phyloP scores from a whole-genome alignment of 2,113 vertebrate species.

The Silurus glanis region DNA sequence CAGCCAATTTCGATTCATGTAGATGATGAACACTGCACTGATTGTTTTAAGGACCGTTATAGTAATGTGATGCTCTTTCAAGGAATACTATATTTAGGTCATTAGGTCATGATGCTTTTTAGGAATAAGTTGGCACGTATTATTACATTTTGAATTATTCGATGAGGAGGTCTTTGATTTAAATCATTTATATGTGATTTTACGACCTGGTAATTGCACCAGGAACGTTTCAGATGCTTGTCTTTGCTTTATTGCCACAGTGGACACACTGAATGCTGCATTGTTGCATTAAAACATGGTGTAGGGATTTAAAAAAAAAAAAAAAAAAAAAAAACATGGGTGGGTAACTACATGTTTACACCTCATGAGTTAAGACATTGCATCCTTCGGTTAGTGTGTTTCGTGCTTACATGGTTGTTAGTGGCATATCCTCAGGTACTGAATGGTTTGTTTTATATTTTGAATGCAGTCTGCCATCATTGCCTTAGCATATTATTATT shows the following conservation, averaged over 20 bases:
- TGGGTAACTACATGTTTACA: background rate
- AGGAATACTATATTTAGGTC: constrained; percentile 1
- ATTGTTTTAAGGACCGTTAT: background rate
- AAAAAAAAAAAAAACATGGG: background rate
- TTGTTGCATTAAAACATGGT: background rate
- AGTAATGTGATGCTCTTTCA: background rate
- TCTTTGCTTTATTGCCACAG: background rate
- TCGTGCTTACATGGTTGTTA: background rate
- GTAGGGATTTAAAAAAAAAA: background rate
- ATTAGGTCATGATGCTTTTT: background rate
- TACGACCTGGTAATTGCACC: background rate
- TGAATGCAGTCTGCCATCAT: constrained; percentile 26
- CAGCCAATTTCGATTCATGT: background rate
- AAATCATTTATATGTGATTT: background rate
- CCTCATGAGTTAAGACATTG: background rate
- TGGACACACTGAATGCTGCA: background rate
- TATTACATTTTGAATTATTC: background rate
- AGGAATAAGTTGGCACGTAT: constrained; percentile 1
- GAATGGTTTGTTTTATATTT: background rate
- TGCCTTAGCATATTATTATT: constrained; percentile 31
- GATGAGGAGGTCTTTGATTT: background rate
- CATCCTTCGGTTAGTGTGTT: background rate
- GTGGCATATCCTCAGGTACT: constrained; percentile 4
- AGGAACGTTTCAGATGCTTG: background rate
- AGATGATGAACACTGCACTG: background rate